Percentiles rank a stretch among this genome's conserved stretches.
These are phyloP conservation scores for Lasioglossum baleicum DNA, from an alignment of 1,140 invertebrate species.

Conservation along the genomic window DNA sequence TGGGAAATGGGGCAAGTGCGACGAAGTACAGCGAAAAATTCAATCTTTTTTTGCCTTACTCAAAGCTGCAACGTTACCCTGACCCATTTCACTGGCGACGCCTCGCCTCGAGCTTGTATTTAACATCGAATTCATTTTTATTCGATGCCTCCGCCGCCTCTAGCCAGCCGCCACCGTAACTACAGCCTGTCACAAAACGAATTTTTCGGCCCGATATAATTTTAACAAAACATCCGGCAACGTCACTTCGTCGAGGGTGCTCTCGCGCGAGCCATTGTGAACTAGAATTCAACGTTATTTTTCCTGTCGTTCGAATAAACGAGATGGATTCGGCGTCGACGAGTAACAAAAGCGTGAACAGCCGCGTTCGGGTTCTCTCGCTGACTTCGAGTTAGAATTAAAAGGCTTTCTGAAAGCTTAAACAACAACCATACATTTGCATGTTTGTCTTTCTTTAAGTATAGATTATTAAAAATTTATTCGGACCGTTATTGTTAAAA, in stretches of 20 bases:
- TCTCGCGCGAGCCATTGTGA: no score
- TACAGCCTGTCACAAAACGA: not conserved
- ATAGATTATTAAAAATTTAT: no score
- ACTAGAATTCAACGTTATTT: no score
- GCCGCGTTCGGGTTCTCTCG: no score
- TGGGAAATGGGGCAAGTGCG: constrained; percentile 56
- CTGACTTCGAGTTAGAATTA: no score
- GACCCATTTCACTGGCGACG: not conserved
- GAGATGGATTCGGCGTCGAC: not conserved
- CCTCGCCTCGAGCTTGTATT: not conserved
- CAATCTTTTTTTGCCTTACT: constrained; percentile 21
- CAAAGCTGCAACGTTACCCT: constrained; percentile 25
- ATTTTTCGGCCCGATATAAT: not conserved
- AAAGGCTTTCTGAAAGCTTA: no score
- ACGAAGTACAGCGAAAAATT: constrained; percentile 56
- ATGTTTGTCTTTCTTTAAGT: no score
- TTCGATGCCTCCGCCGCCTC: not conserved
- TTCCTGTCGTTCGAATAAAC: not conserved
- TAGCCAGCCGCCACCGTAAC: no score
- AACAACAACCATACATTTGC: no score
- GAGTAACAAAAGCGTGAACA: not conserved
- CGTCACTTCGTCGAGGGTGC: not conserved
- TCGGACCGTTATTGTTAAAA: no score
- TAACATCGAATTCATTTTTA: constrained; percentile 4
- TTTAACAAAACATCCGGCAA: not conserved